Evolutionary conservation across 1,140 invertebrate species (phyloP), one percentile per base, ranked within the genome.

Genomic region (Cecropterus lyciades): DNA sequence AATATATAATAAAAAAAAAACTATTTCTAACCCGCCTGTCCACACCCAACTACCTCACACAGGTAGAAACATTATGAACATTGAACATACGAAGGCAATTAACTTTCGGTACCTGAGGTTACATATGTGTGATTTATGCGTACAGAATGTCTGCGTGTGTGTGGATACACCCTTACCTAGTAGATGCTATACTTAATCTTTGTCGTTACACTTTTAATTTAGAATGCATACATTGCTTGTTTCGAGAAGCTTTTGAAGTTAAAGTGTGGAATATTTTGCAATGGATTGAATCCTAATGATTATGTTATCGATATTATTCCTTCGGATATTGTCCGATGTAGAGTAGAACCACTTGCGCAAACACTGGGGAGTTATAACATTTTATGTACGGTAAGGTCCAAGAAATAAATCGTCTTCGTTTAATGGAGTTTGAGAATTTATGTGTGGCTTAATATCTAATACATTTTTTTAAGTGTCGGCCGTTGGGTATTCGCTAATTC

Each of bases 61-160:
- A 77, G 85, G 87, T 86, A 89, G 80, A 85, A 79, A 75, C 74
- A 80, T 72, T 84, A 81, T 80, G 79, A 82, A 80, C 80, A 87
- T 82, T 85, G 84, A 81, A 84, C 85, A 90, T 85, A 90, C 80
- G 81, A 88, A 80, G 79, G 80, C 87, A 87, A 90, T 90, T 90
- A 90, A 84, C 82, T 84, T 76, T 75, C 69, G 72, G 72, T 72
- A 75, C 64, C 59, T 72, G 69, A 65, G 63, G 51, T 66, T 70
- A 72, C 69, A 48, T 68, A 70, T 75, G 78, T 72, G 75, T 72
- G 67, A 53, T 71, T 53, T 69, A 56, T 24, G 60, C 64, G 16
- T 70, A 71, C 52, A 52, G 56, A 14, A 37, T 42, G 65, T 51
- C 64, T 67, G 63, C 40, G 53, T 69, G 66, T 59, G 57, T 62